Conservation (phyloP, 2,113 vertebrate species). For the Vimba vimba region DNA sequence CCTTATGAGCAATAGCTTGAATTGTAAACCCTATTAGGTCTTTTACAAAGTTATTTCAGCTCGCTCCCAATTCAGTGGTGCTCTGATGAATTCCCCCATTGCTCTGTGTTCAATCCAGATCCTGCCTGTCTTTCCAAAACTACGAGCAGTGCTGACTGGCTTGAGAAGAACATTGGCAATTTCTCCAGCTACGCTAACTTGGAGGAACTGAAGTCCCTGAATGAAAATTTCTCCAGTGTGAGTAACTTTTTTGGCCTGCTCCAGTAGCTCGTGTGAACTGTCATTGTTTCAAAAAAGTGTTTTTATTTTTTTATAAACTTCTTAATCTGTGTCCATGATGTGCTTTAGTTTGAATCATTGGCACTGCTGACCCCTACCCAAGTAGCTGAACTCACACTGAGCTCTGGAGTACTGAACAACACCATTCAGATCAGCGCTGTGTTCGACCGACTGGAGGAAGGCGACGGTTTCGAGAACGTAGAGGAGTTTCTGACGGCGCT, state of each 20-base stretch:
- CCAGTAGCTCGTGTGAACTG: not conserved
- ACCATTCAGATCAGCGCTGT: not conserved
- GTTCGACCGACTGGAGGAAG: conserved; percentile 28
- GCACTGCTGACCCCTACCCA: not conserved
- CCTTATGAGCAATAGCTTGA: too few relatives aligned
- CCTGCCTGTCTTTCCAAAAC: too few relatives aligned
- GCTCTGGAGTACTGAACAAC: conserved; percentile 14
- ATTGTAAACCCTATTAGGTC: too few relatives aligned
- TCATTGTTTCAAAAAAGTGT: not conserved
- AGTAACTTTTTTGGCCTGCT: not conserved
- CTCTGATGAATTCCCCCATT: too few relatives aligned
- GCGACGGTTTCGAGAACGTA: conserved; percentile 38
- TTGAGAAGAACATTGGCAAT: too few relatives aligned
- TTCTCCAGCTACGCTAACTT: too few relatives aligned
- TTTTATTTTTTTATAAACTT: too few relatives aligned
- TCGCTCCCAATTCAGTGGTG: too few relatives aligned
- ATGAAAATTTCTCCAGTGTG: conserved; percentile 2
- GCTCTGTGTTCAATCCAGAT: too few relatives aligned
- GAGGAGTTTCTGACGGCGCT: conserved; percentile 38
- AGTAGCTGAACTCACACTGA: conserved; percentile 40
- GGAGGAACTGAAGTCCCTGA: not conserved
- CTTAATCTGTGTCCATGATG: not conserved
- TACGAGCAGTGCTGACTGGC: too few relatives aligned
- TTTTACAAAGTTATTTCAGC: too few relatives aligned
- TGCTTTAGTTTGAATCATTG: not conserved